phyloP scores from a whole-genome alignment of 2,113 vertebrate genomes.

The Aix galericulata region DNA sequence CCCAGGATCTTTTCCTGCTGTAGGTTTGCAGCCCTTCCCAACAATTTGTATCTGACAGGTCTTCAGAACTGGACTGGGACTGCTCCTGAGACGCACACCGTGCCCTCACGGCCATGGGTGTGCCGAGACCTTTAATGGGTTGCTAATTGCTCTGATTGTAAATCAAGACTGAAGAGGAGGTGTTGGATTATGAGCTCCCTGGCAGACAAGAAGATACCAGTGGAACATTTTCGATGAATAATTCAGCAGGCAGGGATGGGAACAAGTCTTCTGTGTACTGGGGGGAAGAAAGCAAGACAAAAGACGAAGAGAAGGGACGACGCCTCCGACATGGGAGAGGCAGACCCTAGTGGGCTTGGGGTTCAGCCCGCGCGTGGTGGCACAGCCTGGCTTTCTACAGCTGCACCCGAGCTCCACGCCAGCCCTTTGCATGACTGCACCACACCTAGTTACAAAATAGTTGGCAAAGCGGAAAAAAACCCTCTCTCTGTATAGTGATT shows the following conservation, averaged over 20 bases:
- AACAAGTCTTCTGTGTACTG: slow-evolving; percentile 65
- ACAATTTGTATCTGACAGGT: background rate
- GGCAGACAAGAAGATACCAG: slow-evolving; percentile 73
- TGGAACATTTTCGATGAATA: slow-evolving; percentile 75
- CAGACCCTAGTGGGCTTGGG: background rate
- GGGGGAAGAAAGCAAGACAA: slow-evolving; percentile 27
- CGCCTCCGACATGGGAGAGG: background rate
- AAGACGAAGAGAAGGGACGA: background rate
- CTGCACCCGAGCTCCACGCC: rapidly evolving
- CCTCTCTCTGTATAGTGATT: background rate
- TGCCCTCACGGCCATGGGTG: background rate
- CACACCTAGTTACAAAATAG: background rate
- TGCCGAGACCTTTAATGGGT: slow-evolving; percentile 60
- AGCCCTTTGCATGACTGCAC: background rate
- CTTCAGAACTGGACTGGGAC: background rate
- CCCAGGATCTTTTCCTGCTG: rapidly evolving
- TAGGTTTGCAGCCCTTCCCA: background rate
- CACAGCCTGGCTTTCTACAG: background rate
- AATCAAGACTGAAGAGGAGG: slow-evolving; percentile 59
- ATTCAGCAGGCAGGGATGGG: slow-evolving; percentile 75
- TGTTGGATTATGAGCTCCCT: slow-evolving; percentile 70
- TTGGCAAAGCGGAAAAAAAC: background rate
- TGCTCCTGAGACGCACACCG: background rate
- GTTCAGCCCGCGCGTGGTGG: rapidly evolving
- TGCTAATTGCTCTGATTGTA: slow-evolving; percentile 76